Percentiles rank a stretch among this genome's conserved stretches.
Evolutionary conservation across 2,888 invertebrate species (phyloP).

Genomic region (Apamea crenata): DNA sequence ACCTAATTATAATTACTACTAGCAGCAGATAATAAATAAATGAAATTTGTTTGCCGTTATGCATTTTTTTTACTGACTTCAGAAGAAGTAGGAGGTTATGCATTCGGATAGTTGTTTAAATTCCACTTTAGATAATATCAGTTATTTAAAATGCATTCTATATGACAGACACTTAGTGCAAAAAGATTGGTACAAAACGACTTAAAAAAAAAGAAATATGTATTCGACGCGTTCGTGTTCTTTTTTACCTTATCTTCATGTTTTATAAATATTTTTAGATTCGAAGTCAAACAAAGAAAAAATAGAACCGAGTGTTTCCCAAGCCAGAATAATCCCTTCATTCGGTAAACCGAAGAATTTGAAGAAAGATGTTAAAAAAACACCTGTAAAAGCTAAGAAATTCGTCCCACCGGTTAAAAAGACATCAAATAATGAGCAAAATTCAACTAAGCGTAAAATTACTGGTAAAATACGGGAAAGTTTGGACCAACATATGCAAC

Average conservation of each 20-base stretch:
- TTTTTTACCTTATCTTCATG: not conserved
- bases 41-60: not conserved
- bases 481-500: constrained; percentile 27
- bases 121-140: not conserved
- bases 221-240: not conserved
- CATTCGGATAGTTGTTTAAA: not conserved
- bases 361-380: constrained; percentile 38
- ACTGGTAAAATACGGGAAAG: not conserved
- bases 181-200: too few relatives aligned
- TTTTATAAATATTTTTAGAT: constrained; percentile 47
- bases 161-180: not conserved
- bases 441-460: not conserved
- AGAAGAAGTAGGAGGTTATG: not conserved
- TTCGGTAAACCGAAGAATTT: constrained; percentile 71
- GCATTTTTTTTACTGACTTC: not conserved
- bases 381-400: constrained; percentile 71
- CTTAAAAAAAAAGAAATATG: too few relatives aligned
- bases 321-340: constrained; percentile 68
- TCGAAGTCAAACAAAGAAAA: constrained; percentile 33
- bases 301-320: constrained; percentile 31
- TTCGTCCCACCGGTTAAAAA: constrained; percentile 76
- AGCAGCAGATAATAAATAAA: not conserved
- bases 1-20: not conserved
- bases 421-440: constrained; percentile 10
- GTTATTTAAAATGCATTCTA: not conserved